Evolutionary conservation across 92 coral and sea anemone species (phyloP).

Genomic region (Montipora capitata): DNA sequence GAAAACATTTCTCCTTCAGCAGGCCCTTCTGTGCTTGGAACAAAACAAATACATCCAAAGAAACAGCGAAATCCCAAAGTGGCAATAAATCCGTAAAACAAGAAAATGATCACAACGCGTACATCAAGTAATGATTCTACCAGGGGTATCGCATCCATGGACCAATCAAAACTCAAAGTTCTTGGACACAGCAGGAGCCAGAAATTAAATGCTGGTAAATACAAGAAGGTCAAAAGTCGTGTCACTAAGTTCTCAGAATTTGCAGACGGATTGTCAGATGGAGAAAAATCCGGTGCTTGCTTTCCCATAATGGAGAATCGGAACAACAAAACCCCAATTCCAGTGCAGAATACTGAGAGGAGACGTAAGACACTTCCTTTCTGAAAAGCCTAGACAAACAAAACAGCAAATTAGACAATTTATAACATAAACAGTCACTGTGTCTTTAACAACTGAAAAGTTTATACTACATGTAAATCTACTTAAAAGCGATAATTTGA

Average conservation of each 20-base stretch:
- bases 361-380: constrained; percentile 78
- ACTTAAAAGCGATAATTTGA: too few relatives aligned
- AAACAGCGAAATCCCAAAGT: constrained; percentile 67
- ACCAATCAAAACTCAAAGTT: constrained; percentile 97
- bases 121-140: constrained; percentile 81
- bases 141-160: constrained; percentile 93
- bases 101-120: constrained; percentile 72
- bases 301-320: constrained; percentile 92
- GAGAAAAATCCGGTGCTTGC: constrained; percentile 92
- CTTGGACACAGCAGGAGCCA: constrained; percentile 97
- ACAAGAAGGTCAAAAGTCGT: constrained; percentile 87
- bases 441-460: too few relatives aligned
- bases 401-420: background rate
- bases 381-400: constrained; percentile 72
- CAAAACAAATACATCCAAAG: constrained; percentile 29
- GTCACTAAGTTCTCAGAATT: constrained; percentile 83
- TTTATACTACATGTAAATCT: too few relatives aligned
- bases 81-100: constrained; percentile 75
- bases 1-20: background rate
- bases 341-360: constrained; percentile 66
- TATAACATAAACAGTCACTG: background rate
- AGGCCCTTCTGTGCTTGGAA: background rate
- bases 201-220: constrained; percentile 89
- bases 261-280: constrained; percentile 97
- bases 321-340: constrained; percentile 59